Conservation (phyloP, 2,113 vertebrate species). For the Sylvia atricapilla region DNA sequence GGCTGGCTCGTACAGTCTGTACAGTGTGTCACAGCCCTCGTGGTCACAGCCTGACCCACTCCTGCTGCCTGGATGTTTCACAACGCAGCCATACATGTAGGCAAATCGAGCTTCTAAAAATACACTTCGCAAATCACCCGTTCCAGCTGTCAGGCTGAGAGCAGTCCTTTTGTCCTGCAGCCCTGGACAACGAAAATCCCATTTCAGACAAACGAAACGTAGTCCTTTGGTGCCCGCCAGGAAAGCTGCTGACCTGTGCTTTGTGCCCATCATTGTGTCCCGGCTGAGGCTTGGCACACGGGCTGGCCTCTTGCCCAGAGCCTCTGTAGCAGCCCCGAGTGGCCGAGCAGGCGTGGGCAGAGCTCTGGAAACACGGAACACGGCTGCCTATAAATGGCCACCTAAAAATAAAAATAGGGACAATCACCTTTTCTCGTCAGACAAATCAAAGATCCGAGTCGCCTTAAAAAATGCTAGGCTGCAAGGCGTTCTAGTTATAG, state of each 20-base stretch:
- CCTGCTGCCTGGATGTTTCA: not conserved
- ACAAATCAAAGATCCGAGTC: not conserved
- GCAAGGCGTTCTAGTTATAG: not conserved
- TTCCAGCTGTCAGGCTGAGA: conserved; percentile 59
- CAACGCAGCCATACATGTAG: not conserved
- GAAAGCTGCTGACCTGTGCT: conserved; percentile 60
- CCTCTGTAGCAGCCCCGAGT: conserved; percentile 5
- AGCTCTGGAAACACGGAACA: not conserved
- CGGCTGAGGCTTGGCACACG: conserved; percentile 15
- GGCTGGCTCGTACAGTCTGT: not conserved
- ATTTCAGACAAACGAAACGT: conserved; percentile 36
- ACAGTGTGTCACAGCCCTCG: not conserved
- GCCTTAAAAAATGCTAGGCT: conserved; percentile 16
- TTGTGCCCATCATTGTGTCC: not conserved
- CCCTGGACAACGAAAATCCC: conserved; percentile 18
- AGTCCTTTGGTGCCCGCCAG: conserved; percentile 15
- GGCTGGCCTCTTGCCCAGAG: conserved; percentile 23
- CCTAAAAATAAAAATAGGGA: conserved; percentile 33
- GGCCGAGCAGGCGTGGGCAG: not conserved
- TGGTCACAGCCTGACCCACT: not conserved
- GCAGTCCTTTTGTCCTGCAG: conserved; percentile 52
- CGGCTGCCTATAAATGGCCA: not conserved
- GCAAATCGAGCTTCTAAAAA: conserved; percentile 53
- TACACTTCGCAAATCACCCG: conserved; percentile 51
- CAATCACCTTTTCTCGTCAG: not conserved